These are phyloP conservation scores for Octomys mimax DNA, from an alignment of 2,797 vertebrate species.

Conservation along the genomic window DNA sequence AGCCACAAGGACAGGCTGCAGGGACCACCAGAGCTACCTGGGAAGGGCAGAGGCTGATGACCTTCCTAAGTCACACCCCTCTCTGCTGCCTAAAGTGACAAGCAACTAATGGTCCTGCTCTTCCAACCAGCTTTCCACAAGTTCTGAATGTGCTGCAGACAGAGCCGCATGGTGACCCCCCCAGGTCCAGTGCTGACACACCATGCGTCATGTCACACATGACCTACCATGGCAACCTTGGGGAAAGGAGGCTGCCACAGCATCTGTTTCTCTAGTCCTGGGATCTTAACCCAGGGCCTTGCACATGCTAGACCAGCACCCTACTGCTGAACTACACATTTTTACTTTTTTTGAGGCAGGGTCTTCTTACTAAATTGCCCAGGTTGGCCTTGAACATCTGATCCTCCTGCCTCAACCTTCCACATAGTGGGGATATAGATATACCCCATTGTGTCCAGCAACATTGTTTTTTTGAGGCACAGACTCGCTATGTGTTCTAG, in stretches of 20 bases:
- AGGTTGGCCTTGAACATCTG: not conserved
- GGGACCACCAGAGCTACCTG: not conserved
- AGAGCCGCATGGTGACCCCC: not conserved
- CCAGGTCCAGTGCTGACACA: not conserved
- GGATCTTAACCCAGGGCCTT: not conserved
- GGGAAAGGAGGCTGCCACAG: not conserved
- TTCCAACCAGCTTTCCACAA: not conserved
- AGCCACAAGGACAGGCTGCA: not conserved
- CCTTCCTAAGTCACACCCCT: not conserved
- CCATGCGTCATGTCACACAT: not conserved
- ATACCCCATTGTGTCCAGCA: not conserved
- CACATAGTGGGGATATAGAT: not conserved
- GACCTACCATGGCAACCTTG: not conserved
- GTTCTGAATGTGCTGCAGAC: not conserved
- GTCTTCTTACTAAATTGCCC: not conserved
- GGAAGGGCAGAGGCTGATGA: not conserved
- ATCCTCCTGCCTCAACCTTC: not conserved
- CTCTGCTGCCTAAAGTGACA: not conserved
- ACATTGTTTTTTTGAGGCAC: not conserved
- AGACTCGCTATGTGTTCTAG: not conserved
- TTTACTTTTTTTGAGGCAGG: not conserved
- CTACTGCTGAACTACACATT: not conserved
- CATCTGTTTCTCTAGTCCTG: not conserved
- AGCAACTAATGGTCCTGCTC: not conserved
- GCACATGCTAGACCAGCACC: not conserved